Base-by-base conservation (phyloP, 1,140 invertebrate species). In the Hormaphis cornu region DNA sequence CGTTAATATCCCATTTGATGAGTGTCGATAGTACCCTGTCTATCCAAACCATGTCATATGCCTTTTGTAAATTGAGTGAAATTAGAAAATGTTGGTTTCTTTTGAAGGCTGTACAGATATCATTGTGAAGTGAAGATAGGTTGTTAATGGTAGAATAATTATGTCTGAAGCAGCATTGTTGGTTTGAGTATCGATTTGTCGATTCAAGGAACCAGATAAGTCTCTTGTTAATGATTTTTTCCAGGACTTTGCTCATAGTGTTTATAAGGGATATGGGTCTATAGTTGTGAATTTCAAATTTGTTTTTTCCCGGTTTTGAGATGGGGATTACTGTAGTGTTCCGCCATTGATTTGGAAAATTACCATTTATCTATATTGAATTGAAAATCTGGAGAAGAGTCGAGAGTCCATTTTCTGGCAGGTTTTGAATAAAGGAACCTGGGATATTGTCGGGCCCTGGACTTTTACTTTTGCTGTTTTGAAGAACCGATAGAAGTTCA, bases 151-250 rank as follows among this genome's bases (percentile, higher is more conserved):
- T 70, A 8, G 26, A 69, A 3, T 46, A 18, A 26, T 46, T 50
- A 2, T 1, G 1, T 12, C 66, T 16, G 26, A 20, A 20, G 1
- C 35, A 50, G 22, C n/a, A 30, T 53, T 70, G 69, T 10, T 18
- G 24, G 20, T 18, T 10, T 10, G 30, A 28, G 24, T 56, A 1
- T 4, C 33, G 24, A 6, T 4, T 24, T 30, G n/a, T 26, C 12
- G 56, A 9, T 54, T 70, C 52, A 18, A 70, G 26, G 10, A 2
- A 28, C 26, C 48, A 70, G 10, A 56, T 53, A 6, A 70, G 50
- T 33, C 69, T 24, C 3, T 12, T 52, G 26, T 70, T 70, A 2
- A 54, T 37, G 3, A 70, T 70, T 54, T 70, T 70, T 26, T 70
- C 69, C 3, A 70, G 33, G 8, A 54, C 24, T 37, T 70, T 70